phyloP scores from a whole-genome alignment of 2,888 invertebrate genomes.

The Parnassius apollo region DNA sequence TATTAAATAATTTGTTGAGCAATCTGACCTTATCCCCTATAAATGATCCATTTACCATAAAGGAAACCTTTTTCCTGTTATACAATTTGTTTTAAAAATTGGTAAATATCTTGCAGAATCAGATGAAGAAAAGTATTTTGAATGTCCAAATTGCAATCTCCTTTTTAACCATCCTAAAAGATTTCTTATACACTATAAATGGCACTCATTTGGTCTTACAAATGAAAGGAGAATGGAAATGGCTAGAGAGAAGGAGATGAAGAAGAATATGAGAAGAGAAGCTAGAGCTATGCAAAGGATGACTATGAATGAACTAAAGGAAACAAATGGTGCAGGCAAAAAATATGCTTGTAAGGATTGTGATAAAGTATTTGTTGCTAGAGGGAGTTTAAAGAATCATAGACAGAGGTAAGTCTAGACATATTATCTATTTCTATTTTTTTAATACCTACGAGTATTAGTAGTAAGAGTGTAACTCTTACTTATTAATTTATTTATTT shows the following conservation, averaged over 20 bases:
- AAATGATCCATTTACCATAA: no score
- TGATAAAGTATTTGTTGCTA: constrained; percentile 54
- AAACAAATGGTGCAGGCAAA: constrained; percentile 33
- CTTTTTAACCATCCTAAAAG: constrained; percentile 62
- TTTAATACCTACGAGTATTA: no score
- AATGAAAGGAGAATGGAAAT: constrained; percentile 50
- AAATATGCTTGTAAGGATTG: constrained; percentile 61
- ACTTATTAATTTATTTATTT: no score
- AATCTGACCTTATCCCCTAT: no score
- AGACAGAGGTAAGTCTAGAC: constrained; percentile 50
- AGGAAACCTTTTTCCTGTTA: no score
- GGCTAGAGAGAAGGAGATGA: constrained; percentile 44
- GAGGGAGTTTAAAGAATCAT: constrained; percentile 62
- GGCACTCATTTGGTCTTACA: constrained; percentile 66
- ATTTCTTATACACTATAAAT: constrained; percentile 67
- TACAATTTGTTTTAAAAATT: no score
- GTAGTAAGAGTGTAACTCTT: no score
- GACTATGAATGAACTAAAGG: constrained; percentile 37
- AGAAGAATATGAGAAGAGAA: constrained; percentile 39
- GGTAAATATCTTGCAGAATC: constrained; percentile 14
- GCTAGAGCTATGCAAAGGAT: constrained; percentile 40
- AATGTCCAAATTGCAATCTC: constrained; percentile 60
- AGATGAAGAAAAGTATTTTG: constrained; percentile 42
- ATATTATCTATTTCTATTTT: no score
- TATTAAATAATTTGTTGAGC: no score